phyloP scores from a whole-genome alignment of 2,888 invertebrate species.

The Zele albiditarsus region DNA sequence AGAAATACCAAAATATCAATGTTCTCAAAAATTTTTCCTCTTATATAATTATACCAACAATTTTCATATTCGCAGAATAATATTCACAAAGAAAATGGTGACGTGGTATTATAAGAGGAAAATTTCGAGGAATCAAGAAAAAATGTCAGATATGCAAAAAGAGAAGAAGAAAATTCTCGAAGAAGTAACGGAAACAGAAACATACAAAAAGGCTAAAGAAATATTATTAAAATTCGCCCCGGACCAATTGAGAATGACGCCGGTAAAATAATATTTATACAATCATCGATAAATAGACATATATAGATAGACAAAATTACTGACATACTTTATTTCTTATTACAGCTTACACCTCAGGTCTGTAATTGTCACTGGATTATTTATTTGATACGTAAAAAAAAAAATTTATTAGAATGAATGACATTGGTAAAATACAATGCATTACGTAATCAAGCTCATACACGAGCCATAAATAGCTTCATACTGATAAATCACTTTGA shows the following conservation, averaged over 20 bases:
- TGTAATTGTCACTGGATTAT: constrained; percentile 46
- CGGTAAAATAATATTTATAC: constrained; percentile 54
- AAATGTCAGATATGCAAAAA: constrained; percentile 81
- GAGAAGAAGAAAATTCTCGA: constrained; percentile 93
- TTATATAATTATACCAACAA: not conserved
- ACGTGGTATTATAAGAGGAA: constrained; percentile 93
- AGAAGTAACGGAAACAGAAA: constrained; percentile 97
- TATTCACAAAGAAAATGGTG: constrained; percentile 84
- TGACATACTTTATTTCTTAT: constrained; percentile 48
- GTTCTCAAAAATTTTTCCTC: constrained; percentile 17
- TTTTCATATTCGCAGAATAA: constrained; percentile 77
- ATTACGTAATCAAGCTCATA: not conserved
- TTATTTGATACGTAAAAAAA: not conserved
- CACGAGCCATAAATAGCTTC: not conserved
- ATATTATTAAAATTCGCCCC: constrained; percentile 91
- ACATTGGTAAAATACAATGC: not conserved
- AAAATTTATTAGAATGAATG: not conserved
- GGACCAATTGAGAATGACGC: constrained; percentile 74
- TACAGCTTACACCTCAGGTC: constrained; percentile 65
- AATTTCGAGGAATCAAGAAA: constrained; percentile 84
- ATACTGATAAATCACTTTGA: not conserved
- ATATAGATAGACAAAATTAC: constrained; percentile 30
- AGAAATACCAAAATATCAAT: constrained; percentile 13
- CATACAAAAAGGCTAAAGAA: constrained; percentile 94
- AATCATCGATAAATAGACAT: constrained; percentile 22